Percentiles rank a stretch among this genome's conserved stretches.
phyloP scores from a whole-genome alignment of 2,888 invertebrate species.

The Sarcophaga caerulescens region DNA sequence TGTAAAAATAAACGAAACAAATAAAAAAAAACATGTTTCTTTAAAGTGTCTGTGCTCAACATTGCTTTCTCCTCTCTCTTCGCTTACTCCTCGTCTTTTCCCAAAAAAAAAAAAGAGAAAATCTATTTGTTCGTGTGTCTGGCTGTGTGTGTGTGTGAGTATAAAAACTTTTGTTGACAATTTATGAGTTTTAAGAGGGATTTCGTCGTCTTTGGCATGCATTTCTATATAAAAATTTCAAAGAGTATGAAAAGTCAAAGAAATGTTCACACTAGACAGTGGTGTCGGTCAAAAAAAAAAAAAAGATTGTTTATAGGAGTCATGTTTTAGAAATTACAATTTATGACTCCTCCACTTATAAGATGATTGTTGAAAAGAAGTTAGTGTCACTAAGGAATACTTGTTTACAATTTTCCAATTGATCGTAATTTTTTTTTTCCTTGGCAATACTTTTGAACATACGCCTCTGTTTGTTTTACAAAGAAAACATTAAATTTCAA shows the following conservation, averaged over 20 bases:
- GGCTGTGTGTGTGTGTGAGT: not conserved
- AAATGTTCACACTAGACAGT: not conserved
- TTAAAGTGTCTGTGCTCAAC: slow-evolving; percentile 56
- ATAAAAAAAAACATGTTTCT: slow-evolving; percentile 51
- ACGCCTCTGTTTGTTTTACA: slow-evolving; percentile 29
- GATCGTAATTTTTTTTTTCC: no score
- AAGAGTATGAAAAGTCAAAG: no score
- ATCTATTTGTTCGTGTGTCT: slow-evolving; percentile 44
- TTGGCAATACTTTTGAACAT: not conserved
- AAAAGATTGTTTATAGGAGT: not conserved
- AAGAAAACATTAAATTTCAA: slow-evolving; percentile 46
- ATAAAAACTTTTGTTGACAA: slow-evolving; percentile 57
- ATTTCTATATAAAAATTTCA: not conserved
- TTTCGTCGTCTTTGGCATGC: not conserved
- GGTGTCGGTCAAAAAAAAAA: not conserved
- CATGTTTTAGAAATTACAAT: no score
- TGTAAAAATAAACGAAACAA: slow-evolving; percentile 42
- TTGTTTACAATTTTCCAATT: no score
- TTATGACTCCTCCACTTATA: no score
- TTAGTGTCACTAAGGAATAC: no score
- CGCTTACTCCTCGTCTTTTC: not conserved
- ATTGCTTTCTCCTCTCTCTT: slow-evolving; percentile 21
- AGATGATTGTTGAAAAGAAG: no score
- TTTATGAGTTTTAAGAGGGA: not conserved
- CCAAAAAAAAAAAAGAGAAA: slow-evolving; percentile 46